Evolutionary conservation across 2,888 invertebrate species (phyloP).

Genomic region (Cylloceria caligata): DNA sequence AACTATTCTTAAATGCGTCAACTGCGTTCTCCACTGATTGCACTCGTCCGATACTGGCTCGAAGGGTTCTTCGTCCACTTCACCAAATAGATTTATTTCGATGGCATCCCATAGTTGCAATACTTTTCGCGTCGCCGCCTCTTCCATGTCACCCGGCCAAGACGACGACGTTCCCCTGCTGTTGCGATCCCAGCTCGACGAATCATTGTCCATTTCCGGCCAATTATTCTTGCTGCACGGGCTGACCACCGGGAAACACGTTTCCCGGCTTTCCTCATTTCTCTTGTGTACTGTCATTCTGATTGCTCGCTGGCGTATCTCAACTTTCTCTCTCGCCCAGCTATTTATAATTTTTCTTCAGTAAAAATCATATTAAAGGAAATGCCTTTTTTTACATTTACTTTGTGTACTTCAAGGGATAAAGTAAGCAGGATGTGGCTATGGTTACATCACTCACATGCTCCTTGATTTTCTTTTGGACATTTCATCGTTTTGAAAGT

Average conservation of each 20-base stretch:
- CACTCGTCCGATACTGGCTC: slow-evolving; percentile 78
- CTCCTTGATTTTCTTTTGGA: slow-evolving; percentile 61
- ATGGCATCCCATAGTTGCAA: slow-evolving; percentile 78
- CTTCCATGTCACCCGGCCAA: slow-evolving; percentile 80
- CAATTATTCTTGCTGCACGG: slow-evolving; percentile 61
- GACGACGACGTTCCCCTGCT: slow-evolving; percentile 73
- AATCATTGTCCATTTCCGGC: slow-evolving; percentile 69
- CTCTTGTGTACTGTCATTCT: slow-evolving; percentile 66
- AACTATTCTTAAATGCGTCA: slow-evolving; percentile 79
- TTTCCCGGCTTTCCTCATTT: slow-evolving; percentile 58
- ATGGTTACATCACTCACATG: slow-evolving; percentile 50
- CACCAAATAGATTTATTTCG: slow-evolving; percentile 79
- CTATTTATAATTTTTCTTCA: slow-evolving; percentile 24
- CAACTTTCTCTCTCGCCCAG: slow-evolving; percentile 41
- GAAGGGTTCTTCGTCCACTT: slow-evolving; percentile 68
- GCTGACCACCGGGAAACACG: slow-evolving; percentile 51
- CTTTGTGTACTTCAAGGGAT: neutral
- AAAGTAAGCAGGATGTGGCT: neutral
- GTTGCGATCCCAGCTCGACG: slow-evolving; percentile 72
- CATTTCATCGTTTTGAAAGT: slow-evolving; percentile 65
- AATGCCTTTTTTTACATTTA: neutral
- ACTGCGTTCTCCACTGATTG: slow-evolving; percentile 80
- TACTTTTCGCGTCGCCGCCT: slow-evolving; percentile 75
- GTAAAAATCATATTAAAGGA: neutral
- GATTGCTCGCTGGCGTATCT: slow-evolving; percentile 7